Base-by-base conservation (phyloP, 2,113 vertebrate species). In the Prolemur simus region DNA sequence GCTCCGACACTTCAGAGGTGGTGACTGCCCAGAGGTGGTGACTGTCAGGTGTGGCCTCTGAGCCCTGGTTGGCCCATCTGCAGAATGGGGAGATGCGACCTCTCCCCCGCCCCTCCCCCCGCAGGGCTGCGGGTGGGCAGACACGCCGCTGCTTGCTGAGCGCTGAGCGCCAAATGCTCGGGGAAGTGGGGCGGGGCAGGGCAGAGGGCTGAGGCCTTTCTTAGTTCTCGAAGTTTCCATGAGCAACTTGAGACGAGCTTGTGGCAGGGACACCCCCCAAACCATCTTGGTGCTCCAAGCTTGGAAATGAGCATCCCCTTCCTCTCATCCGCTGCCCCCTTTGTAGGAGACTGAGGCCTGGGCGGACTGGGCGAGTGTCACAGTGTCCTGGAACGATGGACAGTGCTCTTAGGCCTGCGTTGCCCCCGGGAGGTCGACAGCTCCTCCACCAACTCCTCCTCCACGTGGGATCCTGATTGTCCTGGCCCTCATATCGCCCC, bases 41-140 rank as follows among this genome's bases (percentile, higher is more conserved):
- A n/a, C n/a, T n/a, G n/a, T 66, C 25, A 45, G 56, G 34, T 27
- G 21, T 20, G 54, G 21, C 69, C 49, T 77, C 85, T 78, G 60
- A 45, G 23, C 18, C 64, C 37, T 11, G 15, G 21, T 32, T 9
- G 37, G 54, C 78, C n/a, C 21, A 23, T 49, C 73, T 66, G 68
- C 58, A 87, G 47, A 80, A 73, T 49, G 58, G 87, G 49, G 58
- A 82, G 34, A 81, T 69, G 34, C 49, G 23, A 52, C 27, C 11
- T 8, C 8, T 4, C 11, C 21, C 2, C 20, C 27, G 34, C 5
- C 15, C 21, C 4, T 8, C 34, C 29, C 5, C 10, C 56, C 0
- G 20, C 63, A 39, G 58, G 49, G 92, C 42, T 37, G 45, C 3
- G 21, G 87, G n/a, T 68, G 52, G 39, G 47, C 32, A 64, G 27